phyloP scores from a whole-genome alignment of 2,113 vertebrate species.

The Syngnathus floridae region DNA sequence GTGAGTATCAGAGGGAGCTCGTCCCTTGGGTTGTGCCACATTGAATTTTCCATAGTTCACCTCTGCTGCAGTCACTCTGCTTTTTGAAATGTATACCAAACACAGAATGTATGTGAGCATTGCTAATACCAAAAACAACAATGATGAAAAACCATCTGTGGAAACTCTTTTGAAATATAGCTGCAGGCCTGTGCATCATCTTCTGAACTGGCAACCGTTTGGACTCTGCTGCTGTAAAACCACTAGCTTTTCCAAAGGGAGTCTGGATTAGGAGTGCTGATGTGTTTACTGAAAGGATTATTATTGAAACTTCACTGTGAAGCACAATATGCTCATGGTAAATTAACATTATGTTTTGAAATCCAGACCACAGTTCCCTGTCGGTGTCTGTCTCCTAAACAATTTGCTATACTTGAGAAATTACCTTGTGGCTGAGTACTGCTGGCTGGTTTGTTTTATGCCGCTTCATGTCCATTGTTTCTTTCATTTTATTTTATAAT shows the following conservation, averaged over 20 bases:
- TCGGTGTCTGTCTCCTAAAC: background rate
- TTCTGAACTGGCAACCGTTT: background rate
- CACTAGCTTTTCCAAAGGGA: background rate
- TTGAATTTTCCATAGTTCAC: constrained; percentile 57
- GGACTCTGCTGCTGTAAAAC: background rate
- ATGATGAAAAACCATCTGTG: background rate
- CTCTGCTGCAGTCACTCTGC: constrained; percentile 50
- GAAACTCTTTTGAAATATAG: background rate
- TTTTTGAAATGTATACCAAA: constrained; percentile 11
- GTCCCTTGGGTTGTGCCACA: constrained; percentile 45
- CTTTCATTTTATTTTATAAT: background rate
- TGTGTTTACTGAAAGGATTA: background rate
- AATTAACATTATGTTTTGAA: background rate
- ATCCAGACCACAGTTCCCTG: background rate
- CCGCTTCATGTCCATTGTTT: background rate
- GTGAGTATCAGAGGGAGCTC: constrained; percentile 2
- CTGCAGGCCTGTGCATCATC: background rate
- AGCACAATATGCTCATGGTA: background rate
- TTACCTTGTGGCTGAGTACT: background rate
- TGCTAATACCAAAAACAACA: background rate
- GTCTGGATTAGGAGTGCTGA: background rate
- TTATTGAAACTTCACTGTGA: background rate
- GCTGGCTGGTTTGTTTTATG: background rate
- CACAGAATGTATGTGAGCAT: constrained; percentile 9
- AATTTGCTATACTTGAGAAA: background rate